These are phyloP conservation scores for Hydractinia symbiolongicarpus DNA, from an alignment of 30 jellyfish, hydroid and myxozoan species.

Conservation along the genomic window DNA sequence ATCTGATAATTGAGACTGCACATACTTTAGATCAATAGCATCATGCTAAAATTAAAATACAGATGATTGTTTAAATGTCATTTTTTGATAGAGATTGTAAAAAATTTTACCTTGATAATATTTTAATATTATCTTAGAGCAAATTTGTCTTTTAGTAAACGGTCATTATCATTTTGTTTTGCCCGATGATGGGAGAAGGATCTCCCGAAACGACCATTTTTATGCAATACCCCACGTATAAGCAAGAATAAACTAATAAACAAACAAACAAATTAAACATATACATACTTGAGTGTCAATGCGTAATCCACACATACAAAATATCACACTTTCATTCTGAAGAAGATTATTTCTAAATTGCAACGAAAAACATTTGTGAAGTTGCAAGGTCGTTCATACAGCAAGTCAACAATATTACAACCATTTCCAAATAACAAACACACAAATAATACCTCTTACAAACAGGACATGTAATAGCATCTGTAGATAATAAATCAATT, in stretches of 20 bases:
- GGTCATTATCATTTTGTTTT: too few relatives aligned
- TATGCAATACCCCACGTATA: too few relatives aligned
- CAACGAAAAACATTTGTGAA: background rate
- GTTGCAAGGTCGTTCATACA: background rate
- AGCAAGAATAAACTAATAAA: too few relatives aligned
- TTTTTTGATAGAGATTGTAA: too few relatives aligned
- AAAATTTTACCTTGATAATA: too few relatives aligned
- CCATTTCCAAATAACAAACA: too few relatives aligned
- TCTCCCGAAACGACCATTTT: too few relatives aligned
- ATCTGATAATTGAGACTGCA: background rate
- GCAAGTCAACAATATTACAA: too few relatives aligned
- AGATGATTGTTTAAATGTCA: background rate
- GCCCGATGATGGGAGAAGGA: too few relatives aligned
- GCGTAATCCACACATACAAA: conserved; percentile 64
- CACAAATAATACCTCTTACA: conserved; percentile 52
- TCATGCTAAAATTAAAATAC: background rate
- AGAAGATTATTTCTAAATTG: conserved; percentile 39
- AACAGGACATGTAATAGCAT: conserved; percentile 68
- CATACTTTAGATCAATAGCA: conserved; percentile 3
- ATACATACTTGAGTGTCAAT: conserved; percentile 56
- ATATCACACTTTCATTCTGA: conserved; percentile 50
- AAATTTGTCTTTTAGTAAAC: too few relatives aligned
- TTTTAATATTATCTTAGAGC: too few relatives aligned
- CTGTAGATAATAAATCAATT: conserved; percentile 49
- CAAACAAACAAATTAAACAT: background rate